phyloP scores from a whole-genome alignment of 2,113 vertebrate genomes.

The Pyrgilauda ruficollis region DNA sequence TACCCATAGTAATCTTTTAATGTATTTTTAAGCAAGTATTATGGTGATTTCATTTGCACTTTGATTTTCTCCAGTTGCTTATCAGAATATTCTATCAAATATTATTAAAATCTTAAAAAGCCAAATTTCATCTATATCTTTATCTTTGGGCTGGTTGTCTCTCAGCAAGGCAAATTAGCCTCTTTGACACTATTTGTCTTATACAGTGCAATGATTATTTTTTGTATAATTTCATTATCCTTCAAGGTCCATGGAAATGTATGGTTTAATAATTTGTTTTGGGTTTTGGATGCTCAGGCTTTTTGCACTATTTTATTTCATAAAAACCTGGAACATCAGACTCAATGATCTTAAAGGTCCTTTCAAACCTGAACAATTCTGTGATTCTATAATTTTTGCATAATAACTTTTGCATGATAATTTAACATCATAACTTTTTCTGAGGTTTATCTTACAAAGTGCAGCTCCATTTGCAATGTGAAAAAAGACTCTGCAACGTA shows the following conservation, averaged over 20 bases:
- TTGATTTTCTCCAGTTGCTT: not conserved
- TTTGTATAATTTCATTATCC: not conserved
- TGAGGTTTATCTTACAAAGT: not conserved
- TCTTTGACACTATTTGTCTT: not conserved
- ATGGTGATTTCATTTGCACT: not conserved
- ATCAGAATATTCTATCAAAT: not conserved
- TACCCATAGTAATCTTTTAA: not conserved
- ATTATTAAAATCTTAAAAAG: not conserved
- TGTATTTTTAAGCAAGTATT: not conserved
- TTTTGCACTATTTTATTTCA: not conserved
- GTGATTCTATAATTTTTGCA: not conserved
- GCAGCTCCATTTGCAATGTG: not conserved
- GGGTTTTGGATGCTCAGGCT: not conserved
- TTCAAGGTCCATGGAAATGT: not conserved
- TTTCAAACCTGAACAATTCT: not conserved
- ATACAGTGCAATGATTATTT: not conserved
- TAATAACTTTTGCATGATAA: not conserved
- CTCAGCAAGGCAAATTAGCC: not conserved
- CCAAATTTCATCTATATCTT: not conserved
- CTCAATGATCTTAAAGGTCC: not conserved
- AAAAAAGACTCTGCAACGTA: not conserved
- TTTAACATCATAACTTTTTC: not conserved
- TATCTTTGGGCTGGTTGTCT: not conserved
- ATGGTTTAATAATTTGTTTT: not conserved
- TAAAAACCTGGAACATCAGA: not conserved